Evolutionary conservation across 2,113 vertebrate genomes (phyloP).

Genomic region (Corythornis madagascariensis): DNA sequence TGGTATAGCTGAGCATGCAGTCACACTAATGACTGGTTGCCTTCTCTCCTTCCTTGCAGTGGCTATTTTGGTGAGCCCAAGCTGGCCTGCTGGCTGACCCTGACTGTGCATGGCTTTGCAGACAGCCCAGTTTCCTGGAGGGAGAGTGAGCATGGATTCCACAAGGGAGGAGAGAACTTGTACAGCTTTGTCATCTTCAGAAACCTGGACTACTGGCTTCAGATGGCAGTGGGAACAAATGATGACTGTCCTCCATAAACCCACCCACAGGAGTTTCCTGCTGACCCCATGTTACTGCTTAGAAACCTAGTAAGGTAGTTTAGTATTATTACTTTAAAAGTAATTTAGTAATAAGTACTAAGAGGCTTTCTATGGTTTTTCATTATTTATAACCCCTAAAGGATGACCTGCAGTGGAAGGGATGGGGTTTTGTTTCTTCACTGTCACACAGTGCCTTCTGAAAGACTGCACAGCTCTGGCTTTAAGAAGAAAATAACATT

Average conservation of each 20-base stretch:
- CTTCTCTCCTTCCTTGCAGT: constrained; percentile 71
- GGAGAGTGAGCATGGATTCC: constrained; percentile 82
- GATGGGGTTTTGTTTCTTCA: not conserved
- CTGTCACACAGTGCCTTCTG: not conserved
- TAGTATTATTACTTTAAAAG: not conserved
- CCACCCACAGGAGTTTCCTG: not conserved
- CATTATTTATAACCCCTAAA: not conserved
- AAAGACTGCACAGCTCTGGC: not conserved
- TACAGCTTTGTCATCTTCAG: constrained; percentile 89
- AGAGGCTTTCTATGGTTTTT: not conserved
- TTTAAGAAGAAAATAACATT: not conserved
- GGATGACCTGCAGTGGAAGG: not conserved
- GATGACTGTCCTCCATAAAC: constrained; percentile 85
- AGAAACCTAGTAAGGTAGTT: not conserved
- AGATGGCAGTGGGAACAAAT: constrained; percentile 85
- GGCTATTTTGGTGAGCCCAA: constrained; percentile 80
- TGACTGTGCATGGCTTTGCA: constrained; percentile 89
- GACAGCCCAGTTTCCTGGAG: constrained; percentile 92
- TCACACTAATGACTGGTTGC: not conserved
- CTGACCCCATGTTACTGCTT: not conserved
- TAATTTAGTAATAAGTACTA: not conserved
- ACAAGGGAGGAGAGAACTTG: constrained; percentile 88
- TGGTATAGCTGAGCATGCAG: not conserved
- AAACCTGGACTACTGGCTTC: constrained; percentile 87
- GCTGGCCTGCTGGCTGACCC: constrained; percentile 78